phyloP scores from a whole-genome alignment of 2,113 vertebrate genomes.

The Toxotes chatareus region DNA sequence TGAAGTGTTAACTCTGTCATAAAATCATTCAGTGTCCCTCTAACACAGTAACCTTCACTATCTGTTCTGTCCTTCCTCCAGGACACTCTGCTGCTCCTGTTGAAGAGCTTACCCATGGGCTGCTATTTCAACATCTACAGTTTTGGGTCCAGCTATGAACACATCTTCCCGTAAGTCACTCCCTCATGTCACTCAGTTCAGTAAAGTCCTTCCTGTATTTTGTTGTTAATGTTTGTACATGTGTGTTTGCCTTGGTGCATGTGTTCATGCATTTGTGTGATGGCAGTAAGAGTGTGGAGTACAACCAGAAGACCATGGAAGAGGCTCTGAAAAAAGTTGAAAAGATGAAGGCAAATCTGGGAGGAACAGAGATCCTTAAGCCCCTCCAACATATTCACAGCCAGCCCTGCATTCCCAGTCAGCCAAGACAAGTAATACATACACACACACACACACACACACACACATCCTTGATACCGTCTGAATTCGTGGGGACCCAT shows the following conservation, averaged over 20 bases:
- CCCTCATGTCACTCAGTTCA: neutral
- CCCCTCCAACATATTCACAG: conserved; percentile 84
- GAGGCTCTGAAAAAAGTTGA: conserved; percentile 80
- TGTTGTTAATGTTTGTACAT: neutral
- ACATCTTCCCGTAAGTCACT: conserved; percentile 81
- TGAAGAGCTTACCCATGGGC: conserved; percentile 90
- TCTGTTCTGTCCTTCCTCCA: conserved; percentile 37
- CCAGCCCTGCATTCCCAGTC: conserved; percentile 72
- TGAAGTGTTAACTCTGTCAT: neutral
- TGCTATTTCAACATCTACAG: conserved; percentile 91
- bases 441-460: neutral
- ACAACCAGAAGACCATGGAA: conserved; percentile 85
- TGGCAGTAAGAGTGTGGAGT: conserved; percentile 86
- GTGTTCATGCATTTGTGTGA: neutral
- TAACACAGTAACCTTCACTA: conserved; percentile 2
- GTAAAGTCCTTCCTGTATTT: neutral
- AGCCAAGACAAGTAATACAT: conserved; percentile 84
- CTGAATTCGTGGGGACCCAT: too few relatives aligned
- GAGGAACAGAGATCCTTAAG: conserved; percentile 87
- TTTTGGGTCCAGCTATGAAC: conserved; percentile 85
- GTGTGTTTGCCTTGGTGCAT: neutral
- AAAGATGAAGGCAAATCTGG: conserved; percentile 78
- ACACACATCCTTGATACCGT: too few relatives aligned
- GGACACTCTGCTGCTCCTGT: conserved; percentile 86
- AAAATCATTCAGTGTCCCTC: neutral